A percentile compares a stretch with the other conserved stretches of the same genome.
These are phyloP conservation scores for Chinchilla lanigera DNA, from an alignment of 2,113 vertebrate species.

Conservation along the genomic window DNA sequence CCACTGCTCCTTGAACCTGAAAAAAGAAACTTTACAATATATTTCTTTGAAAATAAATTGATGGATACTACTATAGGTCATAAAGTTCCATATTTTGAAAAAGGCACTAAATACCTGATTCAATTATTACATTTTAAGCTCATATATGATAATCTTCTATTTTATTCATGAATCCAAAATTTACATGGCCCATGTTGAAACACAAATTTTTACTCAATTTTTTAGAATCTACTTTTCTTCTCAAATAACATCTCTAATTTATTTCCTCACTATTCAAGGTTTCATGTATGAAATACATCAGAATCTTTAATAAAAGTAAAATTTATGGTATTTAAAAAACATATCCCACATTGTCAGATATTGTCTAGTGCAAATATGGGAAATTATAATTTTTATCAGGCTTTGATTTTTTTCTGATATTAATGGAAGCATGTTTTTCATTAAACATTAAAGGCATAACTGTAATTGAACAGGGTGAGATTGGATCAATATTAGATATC, in stretches of 20 bases:
- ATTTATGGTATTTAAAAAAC: background rate
- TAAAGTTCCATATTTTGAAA: background rate
- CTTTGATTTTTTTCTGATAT: background rate
- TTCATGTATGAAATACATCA: background rate
- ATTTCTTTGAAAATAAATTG: background rate
- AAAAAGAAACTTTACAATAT: background rate
- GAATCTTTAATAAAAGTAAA: background rate
- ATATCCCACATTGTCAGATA: background rate
- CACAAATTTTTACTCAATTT: background rate
- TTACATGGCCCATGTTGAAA: background rate
- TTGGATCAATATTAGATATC: background rate
- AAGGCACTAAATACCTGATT: background rate
- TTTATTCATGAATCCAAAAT: background rate
- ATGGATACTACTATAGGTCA: background rate
- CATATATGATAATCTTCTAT: background rate
- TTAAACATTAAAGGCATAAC: background rate
- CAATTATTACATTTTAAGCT: background rate
- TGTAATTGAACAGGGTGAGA: background rate
- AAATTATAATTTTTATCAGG: background rate
- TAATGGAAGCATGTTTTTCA: background rate
- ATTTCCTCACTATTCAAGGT: background rate
- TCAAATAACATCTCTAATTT: background rate
- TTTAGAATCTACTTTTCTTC: background rate
- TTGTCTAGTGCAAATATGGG: background rate
- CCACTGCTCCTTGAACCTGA: background rate